Evolutionary conservation across 2,113 vertebrate species (phyloP).

Genomic region (Alethe castanea): DNA sequence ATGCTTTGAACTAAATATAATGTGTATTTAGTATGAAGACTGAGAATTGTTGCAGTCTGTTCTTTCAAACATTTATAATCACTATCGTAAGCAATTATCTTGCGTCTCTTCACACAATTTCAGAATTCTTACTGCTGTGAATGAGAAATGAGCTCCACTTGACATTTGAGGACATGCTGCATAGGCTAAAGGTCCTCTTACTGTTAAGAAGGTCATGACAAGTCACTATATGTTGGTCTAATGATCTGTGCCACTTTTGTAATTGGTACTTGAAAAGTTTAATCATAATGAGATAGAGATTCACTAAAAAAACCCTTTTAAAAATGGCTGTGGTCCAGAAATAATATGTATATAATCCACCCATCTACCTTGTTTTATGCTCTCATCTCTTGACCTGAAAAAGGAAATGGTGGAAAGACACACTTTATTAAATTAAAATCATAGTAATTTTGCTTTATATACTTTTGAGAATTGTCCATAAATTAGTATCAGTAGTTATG

Average conservation of each 20-base stretch:
- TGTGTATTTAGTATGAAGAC: not conserved
- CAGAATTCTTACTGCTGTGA: not conserved
- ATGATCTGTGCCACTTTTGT: not conserved
- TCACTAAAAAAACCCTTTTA: not conserved
- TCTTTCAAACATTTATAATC: not conserved
- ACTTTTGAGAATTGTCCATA: not conserved
- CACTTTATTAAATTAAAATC: not conserved
- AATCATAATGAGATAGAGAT: not conserved
- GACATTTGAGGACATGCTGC: not conserved
- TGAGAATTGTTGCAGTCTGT: not conserved
- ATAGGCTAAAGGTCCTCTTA: not conserved
- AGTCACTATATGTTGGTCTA: not conserved
- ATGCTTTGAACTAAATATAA: not conserved
- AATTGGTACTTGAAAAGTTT: not conserved
- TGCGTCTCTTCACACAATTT: not conserved
- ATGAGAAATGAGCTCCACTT: not conserved
- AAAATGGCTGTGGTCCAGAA: not conserved
- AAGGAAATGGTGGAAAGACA: not conserved
- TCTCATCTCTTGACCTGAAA: not conserved
- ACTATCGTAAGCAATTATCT: not conserved
- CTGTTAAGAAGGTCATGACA: not conserved
- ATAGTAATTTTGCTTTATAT: not conserved
- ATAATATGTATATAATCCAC: not conserved
- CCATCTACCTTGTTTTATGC: not conserved
- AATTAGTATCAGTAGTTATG: not conserved